Evolutionary conservation across 2,888 invertebrate genomes (phyloP), one percentile per base, ranked within the genome.

Genomic region (Drosophila algonquin): DNA sequence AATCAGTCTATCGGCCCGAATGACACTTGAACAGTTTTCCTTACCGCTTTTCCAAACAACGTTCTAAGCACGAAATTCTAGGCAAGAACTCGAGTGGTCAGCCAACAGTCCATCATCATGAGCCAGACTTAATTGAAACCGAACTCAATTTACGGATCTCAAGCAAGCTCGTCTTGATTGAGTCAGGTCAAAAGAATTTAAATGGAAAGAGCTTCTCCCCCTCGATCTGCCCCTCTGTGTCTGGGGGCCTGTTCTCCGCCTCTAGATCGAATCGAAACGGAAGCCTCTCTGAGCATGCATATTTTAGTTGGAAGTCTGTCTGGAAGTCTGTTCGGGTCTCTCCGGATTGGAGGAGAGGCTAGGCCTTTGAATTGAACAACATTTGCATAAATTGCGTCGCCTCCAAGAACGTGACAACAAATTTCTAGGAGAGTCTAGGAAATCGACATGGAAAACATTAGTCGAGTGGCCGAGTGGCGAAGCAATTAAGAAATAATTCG

Each of bases 171-270:
- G 81, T 74, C 85, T 87, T 85, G 87, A 85, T 85, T 85, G 87
- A 85, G 87, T 85, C 87, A 85, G 87, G 87, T 79, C 83, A 72
- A 72, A 72, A 72, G 63, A 82, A 86, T 83, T 87, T 85, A 67
- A 76, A 59, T 69, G 63, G 53, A 52, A 62, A 55, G 57, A 64
- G 48, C 48, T 62, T 54, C 63, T 50, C 18, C 51, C 58, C 44
- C 51, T 58, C 24, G 0, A 46, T 64, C 47, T 52, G 35, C n/a
- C 48, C n/a, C 40, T 48, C 32, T 53, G 24, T 27, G 32, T 32
- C 44, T 53, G 32, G 18, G 32, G 24, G 48, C 14, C 18, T 55
- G 46, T 21, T 62, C 52, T 27, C 27, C 14, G n/a, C 51, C 67
- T 64, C 65, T 8, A 27, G 50, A 30, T 65, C 67, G n/a, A 18